Percentiles rank a stretch among this genome's conserved stretches.
These are phyloP conservation scores for Laticauda colubrina DNA, from an alignment of 2,113 vertebrate genomes.

Conservation along the genomic window DNA sequence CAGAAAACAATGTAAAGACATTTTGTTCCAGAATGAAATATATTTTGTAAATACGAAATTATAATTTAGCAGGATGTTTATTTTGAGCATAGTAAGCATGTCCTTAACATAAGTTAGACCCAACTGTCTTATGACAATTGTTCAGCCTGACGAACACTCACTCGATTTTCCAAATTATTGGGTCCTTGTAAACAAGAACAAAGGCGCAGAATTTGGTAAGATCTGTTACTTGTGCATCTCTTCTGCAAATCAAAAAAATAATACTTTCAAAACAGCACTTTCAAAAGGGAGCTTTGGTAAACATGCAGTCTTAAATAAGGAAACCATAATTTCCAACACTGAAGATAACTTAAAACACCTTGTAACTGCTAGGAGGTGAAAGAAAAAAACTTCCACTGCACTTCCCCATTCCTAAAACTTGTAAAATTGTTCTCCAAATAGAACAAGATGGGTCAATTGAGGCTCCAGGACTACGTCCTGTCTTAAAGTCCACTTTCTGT, in stretches of 20 bases:
- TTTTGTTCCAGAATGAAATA: neutral
- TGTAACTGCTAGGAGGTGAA: neutral
- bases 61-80: neutral
- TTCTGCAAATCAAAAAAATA: neutral
- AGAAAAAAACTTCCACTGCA: neutral
- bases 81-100: neutral
- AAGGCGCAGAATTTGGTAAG: neutral
- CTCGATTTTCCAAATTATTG: neutral
- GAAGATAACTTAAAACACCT: neutral
- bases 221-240: neutral
- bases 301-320: neutral
- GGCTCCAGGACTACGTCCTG: neutral
- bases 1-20: neutral
- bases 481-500: neutral
- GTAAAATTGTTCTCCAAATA: neutral
- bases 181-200: neutral
- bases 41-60: neutral
- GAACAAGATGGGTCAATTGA: neutral
- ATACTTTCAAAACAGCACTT: neutral
- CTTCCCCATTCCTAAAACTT: neutral
- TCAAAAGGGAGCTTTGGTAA: neutral
- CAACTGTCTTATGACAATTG: neutral
- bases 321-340: no score
- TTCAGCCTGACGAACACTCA: neutral
- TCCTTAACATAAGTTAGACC: neutral